Percentiles rank a stretch among this genome's conserved stretches.
Conservation (phyloP, 2,797 vertebrate species). For the Nannoperca obscura region DNA sequence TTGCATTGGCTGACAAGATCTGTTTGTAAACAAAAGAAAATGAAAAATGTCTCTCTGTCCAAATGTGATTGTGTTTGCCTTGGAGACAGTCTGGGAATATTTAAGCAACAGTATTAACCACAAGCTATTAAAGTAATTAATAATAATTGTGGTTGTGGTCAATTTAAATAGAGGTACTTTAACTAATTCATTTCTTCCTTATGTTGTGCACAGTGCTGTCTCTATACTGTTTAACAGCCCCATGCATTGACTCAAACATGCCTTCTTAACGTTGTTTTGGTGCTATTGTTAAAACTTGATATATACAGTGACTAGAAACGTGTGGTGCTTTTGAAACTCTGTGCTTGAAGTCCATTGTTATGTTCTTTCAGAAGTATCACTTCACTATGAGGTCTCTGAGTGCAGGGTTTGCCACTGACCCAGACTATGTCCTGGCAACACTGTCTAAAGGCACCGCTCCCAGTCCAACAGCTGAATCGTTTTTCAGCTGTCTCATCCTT, state of each 20-base stretch:
- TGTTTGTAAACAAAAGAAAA: conserved; percentile 67
- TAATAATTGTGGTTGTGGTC: conserved; percentile 64
- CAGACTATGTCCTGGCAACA: conserved; percentile 28
- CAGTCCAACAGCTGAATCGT: conserved; percentile 35
- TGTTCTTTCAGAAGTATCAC: conserved; percentile 33
- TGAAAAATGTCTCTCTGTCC: conserved; percentile 43
- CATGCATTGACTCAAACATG: conserved; percentile 13
- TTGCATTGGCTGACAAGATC: conserved; percentile 31
- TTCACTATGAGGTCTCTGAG: conserved; percentile 22
- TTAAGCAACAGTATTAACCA: conserved; percentile 64
- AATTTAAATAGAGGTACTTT: conserved; percentile 50
- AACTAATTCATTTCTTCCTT: conserved; percentile 38
- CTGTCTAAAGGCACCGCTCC: conserved; percentile 13
- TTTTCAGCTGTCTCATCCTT: conserved; percentile 47
- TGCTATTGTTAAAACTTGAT: conserved; percentile 7
- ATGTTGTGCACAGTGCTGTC: conserved; percentile 18
- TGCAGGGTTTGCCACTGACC: conserved; percentile 35
- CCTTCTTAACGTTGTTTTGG: conserved; percentile 35
- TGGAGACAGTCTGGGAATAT: conserved; percentile 61
- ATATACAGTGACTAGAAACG: conserved; percentile 11
- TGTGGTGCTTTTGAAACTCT: conserved; percentile 13
- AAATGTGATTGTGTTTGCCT: conserved; percentile 56
- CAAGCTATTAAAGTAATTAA: conserved; percentile 70
- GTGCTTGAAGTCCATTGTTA: conserved; percentile 25
- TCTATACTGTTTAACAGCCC: conserved; percentile 16